Percentiles rank a stretch among this genome's conserved stretches.
These are phyloP conservation scores for Drosophila rhopaloa DNA, from an alignment of 1,140 invertebrate species.

Conservation along the genomic window DNA sequence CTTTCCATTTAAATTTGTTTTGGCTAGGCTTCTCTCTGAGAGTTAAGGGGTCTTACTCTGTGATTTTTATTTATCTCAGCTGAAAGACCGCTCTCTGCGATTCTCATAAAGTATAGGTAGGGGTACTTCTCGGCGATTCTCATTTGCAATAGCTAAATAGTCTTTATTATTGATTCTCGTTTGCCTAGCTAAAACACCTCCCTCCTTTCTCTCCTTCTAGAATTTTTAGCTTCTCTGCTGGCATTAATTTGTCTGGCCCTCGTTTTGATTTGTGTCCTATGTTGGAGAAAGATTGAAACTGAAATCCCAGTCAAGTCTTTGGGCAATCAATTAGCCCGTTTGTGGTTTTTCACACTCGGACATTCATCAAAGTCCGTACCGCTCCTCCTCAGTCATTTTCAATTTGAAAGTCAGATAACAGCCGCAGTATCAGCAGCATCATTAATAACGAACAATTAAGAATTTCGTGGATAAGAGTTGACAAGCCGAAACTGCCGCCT, in stretches of 20 bases:
- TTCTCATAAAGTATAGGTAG: background rate
- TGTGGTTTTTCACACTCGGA: constrained; percentile 57
- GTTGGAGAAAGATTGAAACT: constrained; percentile 4
- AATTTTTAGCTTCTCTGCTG: constrained; percentile 18
- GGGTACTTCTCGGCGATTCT: background rate
- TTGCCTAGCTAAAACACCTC: background rate
- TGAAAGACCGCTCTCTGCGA: background rate
- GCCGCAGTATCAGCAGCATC: constrained; percentile 48
- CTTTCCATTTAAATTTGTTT: constrained; percentile 13
- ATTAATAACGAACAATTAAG: constrained; percentile 78
- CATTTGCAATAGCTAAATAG: background rate
- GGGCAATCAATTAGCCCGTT: constrained; percentile 67
- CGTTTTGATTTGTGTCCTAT: constrained; percentile 36
- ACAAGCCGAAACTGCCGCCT: constrained; percentile 42
- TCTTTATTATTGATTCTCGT: background rate
- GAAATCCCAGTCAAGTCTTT: constrained; percentile 33
- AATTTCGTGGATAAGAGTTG: constrained; percentile 61
- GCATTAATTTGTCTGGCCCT: constrained; percentile 54
- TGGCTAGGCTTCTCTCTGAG: background rate
- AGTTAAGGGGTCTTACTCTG: background rate
- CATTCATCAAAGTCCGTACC: constrained; percentile 68
- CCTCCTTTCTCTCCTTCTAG: no score
- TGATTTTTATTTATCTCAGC: no score
- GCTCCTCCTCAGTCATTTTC: constrained; percentile 47
- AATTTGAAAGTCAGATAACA: constrained; percentile 64